phyloP scores from a whole-genome alignment of 2,888 invertebrate genomes.

The Spicauda simplicius region DNA sequence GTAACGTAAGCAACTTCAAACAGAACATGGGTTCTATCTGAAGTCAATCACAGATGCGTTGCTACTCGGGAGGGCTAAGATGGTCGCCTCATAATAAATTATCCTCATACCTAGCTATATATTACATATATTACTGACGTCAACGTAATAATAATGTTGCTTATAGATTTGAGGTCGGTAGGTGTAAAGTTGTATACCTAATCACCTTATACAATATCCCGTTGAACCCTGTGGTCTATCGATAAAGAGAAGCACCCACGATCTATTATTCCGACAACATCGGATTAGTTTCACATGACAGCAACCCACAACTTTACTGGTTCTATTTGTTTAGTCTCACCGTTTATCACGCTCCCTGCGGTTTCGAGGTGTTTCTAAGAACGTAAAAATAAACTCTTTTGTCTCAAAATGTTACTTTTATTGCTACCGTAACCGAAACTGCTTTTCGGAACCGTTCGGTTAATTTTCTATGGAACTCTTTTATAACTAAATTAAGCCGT shows the following conservation, averaged over 20 bases:
- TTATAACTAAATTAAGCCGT: constrained; percentile 22
- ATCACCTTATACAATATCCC: constrained; percentile 27
- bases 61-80: too few species aligned
- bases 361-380: constrained; percentile 43
- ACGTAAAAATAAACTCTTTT: constrained; percentile 57
- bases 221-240: constrained; percentile 23
- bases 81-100: too few species aligned
- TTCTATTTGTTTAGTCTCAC: constrained; percentile 31
- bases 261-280: constrained; percentile 27
- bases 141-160: too few species aligned
- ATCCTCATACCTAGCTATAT: too few species aligned
- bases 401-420: constrained; percentile 64
- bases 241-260: constrained; percentile 32
- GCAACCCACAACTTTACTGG: constrained; percentile 2
- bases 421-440: constrained; percentile 67
- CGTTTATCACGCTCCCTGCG: constrained; percentile 25
- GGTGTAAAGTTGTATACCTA: background rate
- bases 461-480: constrained; percentile 24
- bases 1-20: too few species aligned
- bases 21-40: too few species aligned
- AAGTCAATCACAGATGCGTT: too few species aligned
- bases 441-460: constrained; percentile 29
- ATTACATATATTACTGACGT: too few species aligned
- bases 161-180: background rate
- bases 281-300: constrained; percentile 32